Conservation (phyloP, 2,797 vertebrate genomes). For the Oreortyx pictus region DNA sequence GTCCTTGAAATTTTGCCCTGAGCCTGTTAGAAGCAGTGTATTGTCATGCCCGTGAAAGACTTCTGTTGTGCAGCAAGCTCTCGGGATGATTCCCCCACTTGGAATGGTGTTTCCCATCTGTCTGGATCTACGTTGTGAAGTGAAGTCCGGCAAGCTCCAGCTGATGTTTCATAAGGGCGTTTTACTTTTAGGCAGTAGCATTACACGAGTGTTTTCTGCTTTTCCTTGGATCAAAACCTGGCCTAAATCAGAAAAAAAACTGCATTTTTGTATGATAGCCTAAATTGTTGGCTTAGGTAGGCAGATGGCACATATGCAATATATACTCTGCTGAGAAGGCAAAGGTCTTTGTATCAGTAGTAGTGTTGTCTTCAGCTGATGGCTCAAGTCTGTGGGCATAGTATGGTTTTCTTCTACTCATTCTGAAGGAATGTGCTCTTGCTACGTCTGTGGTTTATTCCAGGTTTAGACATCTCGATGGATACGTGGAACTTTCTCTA, state of each 20-base stretch:
- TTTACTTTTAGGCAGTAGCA: neutral
- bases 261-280: accelerated
- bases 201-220: neutral
- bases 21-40: neutral
- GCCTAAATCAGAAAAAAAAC: accelerated
- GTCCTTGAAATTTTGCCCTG: neutral
- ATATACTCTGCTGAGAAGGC: neutral
- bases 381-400: neutral
- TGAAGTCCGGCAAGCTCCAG: accelerated
- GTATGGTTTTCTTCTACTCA: neutral
- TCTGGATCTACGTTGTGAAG: neutral
- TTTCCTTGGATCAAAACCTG: neutral
- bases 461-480: constrained; percentile 67
- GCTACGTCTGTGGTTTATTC: neutral
- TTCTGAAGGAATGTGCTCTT: neutral
- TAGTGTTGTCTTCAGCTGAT: neutral
- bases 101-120: neutral
- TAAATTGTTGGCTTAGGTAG: neutral
- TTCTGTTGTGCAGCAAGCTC: neutral
- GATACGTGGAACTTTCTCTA: constrained; percentile 67
- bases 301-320: neutral
- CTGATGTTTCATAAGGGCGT: neutral
- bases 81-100: neutral
- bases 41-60: accelerated
- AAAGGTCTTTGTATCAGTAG: neutral